These are phyloP conservation scores for Tenthredo mesomela DNA, from an alignment of 2,888 invertebrate species.

Conservation along the genomic window DNA sequence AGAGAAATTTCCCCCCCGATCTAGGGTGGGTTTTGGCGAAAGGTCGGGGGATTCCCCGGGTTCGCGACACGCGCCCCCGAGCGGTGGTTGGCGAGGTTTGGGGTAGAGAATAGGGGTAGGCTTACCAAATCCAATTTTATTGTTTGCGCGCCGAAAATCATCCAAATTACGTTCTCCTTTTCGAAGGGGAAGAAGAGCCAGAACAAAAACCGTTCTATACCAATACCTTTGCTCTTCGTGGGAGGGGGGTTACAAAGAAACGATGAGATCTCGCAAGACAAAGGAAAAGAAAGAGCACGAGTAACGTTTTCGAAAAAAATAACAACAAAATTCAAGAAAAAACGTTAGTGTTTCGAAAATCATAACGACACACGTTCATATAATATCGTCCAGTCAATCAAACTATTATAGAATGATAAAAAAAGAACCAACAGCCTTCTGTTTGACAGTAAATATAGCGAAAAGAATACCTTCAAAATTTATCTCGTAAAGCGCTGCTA, in stretches of 20 bases:
- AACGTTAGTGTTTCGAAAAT: background rate
- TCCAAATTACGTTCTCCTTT: conserved; percentile 51
- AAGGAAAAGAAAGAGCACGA: background rate
- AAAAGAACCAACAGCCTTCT: background rate
- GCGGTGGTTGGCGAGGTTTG: conserved; percentile 43
- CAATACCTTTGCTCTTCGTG: background rate
- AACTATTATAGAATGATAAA: background rate
- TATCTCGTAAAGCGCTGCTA: background rate
- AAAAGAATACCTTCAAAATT: background rate
- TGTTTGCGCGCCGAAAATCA: conserved; percentile 58
- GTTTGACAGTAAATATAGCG: background rate
- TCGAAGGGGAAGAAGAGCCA: conserved; percentile 38
- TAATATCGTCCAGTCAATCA: background rate
- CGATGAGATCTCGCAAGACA: background rate
- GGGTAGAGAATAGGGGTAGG: conserved; percentile 57
- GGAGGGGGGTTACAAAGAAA: background rate
- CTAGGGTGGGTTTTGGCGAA: background rate
- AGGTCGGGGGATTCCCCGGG: conserved; percentile 8
- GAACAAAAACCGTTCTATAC: background rate
- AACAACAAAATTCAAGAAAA: background rate
- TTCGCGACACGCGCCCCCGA: conserved; percentile 64
- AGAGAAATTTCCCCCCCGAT: conserved; percentile 62
- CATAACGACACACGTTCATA: background rate
- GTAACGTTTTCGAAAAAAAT: background rate
- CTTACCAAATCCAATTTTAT: conserved; percentile 70